Evolutionary conservation across 2,797 vertebrate species (phyloP).

Genomic region (Gallinago stenura): DNA sequence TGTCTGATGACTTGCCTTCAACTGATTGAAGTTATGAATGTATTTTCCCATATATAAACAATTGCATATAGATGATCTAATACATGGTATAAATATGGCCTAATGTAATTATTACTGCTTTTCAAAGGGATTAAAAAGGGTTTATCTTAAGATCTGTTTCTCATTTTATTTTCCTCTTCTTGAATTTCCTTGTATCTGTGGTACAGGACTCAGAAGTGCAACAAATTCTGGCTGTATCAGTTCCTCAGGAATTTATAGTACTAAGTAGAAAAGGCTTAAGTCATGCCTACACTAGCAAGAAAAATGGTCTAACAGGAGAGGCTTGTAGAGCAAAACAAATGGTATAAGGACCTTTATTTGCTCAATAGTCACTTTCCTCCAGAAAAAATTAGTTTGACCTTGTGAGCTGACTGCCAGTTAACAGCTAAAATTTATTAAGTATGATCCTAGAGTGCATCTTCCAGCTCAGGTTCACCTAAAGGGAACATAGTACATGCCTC

Average conservation of each 20-base stretch:
- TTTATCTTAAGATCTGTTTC: background rate
- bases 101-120: background rate
- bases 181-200: background rate
- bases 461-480: background rate
- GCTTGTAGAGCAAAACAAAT: background rate
- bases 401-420: background rate
- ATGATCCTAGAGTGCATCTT: background rate
- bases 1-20: background rate
- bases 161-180: background rate
- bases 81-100: background rate
- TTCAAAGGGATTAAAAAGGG: background rate
- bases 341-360: background rate
- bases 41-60: background rate
- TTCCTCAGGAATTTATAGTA: background rate
- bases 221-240: background rate
- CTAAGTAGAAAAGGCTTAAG: background rate
- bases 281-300: background rate
- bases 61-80: background rate
- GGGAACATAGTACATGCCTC: background rate
- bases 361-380: background rate
- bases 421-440: background rate
- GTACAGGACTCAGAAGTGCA: background rate
- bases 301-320: background rate
- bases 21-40: background rate
- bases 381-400: background rate